Evolutionary conservation across 2,113 vertebrate genomes (phyloP).

Genomic region (Montifringilla adamsi): DNA sequence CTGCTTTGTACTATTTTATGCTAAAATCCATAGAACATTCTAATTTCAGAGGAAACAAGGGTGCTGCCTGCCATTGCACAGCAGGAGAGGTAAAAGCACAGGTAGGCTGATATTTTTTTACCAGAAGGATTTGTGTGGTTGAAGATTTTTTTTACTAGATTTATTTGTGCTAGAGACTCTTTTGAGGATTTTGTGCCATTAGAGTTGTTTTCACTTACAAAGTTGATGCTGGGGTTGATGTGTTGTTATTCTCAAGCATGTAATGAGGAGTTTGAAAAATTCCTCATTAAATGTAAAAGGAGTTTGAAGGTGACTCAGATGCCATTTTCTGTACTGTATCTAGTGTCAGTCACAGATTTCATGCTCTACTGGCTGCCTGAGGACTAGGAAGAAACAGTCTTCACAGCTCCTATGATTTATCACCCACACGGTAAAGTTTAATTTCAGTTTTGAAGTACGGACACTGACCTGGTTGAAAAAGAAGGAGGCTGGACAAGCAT

Average conservation of each 20-base stretch:
- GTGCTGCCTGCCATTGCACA: background rate
- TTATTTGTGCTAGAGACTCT: background rate
- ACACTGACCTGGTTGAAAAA: background rate
- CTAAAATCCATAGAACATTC: background rate
- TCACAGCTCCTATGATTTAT: background rate
- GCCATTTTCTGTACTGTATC: background rate
- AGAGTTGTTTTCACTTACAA: background rate
- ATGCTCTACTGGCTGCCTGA: background rate
- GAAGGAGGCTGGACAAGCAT: conserved; percentile 44
- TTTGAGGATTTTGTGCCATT: background rate
- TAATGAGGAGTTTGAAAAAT: background rate
- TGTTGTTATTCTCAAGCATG: background rate
- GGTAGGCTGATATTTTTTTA: background rate
- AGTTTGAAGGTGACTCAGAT: background rate
- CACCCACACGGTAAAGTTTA: background rate
- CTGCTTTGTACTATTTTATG: background rate
- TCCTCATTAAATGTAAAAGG: background rate
- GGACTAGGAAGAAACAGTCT: background rate
- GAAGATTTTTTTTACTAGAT: background rate
- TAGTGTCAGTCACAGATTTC: background rate
- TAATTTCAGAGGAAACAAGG: background rate
- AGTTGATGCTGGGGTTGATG: background rate
- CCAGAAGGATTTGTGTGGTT: background rate
- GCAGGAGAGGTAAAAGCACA: background rate
- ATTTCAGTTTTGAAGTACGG: conserved; percentile 3